Evolutionary conservation across 2,113 vertebrate genomes (phyloP).

Genomic region (Lampris incognitus): DNA sequence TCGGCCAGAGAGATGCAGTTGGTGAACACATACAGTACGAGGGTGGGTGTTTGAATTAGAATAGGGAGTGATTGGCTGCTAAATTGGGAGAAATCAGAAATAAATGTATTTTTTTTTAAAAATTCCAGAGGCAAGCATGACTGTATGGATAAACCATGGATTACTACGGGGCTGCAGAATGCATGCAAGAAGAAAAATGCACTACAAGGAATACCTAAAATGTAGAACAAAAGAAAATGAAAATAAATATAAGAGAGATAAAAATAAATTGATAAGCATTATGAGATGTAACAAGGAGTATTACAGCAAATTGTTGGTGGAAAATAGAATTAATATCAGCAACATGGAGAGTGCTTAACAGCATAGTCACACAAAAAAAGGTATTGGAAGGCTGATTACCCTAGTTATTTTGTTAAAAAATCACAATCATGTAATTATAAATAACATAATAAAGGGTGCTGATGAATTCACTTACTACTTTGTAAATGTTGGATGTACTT

Average conservation of each 20-base stretch:
- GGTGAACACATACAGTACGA: too few relatives aligned
- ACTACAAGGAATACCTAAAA: background rate
- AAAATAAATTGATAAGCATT: background rate
- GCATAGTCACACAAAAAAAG: background rate
- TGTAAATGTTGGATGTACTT: background rate
- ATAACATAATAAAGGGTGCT: too few relatives aligned
- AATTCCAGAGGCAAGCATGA: too few relatives aligned
- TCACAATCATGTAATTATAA: too few relatives aligned
- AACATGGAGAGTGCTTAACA: background rate
- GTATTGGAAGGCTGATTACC: background rate
- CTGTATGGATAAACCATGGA: too few relatives aligned
- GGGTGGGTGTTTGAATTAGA: too few relatives aligned
- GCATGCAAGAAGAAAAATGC: constrained; percentile 4
- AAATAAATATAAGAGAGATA: too few relatives aligned
- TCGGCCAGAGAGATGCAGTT: too few relatives aligned
- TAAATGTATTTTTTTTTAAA: too few relatives aligned
- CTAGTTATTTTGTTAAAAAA: background rate
- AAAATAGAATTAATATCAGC: background rate
- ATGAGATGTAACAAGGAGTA: background rate
- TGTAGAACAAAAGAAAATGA: background rate
- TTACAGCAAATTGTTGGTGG: background rate
- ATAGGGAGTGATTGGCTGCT: too few relatives aligned
- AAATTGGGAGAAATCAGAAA: too few relatives aligned
- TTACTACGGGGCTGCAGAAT: too few relatives aligned
- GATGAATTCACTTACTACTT: background rate